Conservation (phyloP, 2,888 invertebrate genomes). For the Agrotis ipsilon region DNA sequence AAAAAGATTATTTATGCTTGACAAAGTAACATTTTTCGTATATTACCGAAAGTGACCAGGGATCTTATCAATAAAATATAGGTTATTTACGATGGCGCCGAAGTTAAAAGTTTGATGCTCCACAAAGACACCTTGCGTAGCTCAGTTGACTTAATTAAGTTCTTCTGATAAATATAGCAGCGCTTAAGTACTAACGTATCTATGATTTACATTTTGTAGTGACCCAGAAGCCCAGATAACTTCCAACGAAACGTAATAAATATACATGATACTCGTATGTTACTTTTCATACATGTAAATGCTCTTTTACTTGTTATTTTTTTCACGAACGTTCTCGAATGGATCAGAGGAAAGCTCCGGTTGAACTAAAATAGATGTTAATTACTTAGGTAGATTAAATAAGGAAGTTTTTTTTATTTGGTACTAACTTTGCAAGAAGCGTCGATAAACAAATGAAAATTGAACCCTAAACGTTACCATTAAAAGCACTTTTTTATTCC, state of each 20-base stretch:
- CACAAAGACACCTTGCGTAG: constrained; percentile 68
- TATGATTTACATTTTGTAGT: constrained; percentile 70
- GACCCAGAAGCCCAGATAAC: constrained; percentile 72
- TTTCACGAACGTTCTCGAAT: constrained; percentile 24
- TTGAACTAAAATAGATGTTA: constrained; percentile 1
- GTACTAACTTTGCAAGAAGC: not conserved
- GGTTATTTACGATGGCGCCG: constrained; percentile 87
- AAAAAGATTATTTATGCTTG: constrained; percentile 91
- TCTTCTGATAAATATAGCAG: constrained; percentile 67
- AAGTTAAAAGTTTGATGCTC: constrained; percentile 75
- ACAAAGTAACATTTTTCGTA: constrained; percentile 91
- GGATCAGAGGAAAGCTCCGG: constrained; percentile 2
- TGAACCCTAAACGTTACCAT: not conserved
- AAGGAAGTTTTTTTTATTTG: constrained; percentile 6
- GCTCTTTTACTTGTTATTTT: constrained; percentile 21
- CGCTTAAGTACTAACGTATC: constrained; percentile 58
- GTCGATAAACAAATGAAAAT: not conserved
- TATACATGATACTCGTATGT: constrained; percentile 45
- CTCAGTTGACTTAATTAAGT: constrained; percentile 73
- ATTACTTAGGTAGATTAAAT: constrained; percentile 30
- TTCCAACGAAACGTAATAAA: constrained; percentile 61
- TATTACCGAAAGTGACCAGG: constrained; percentile 87
- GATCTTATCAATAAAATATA: constrained; percentile 88
- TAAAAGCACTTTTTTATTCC: not conserved
- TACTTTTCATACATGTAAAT: constrained; percentile 22